These are phyloP conservation scores for Hafferia zeledoni DNA, from an alignment of 2,797 vertebrate genomes.

Conservation along the genomic window DNA sequence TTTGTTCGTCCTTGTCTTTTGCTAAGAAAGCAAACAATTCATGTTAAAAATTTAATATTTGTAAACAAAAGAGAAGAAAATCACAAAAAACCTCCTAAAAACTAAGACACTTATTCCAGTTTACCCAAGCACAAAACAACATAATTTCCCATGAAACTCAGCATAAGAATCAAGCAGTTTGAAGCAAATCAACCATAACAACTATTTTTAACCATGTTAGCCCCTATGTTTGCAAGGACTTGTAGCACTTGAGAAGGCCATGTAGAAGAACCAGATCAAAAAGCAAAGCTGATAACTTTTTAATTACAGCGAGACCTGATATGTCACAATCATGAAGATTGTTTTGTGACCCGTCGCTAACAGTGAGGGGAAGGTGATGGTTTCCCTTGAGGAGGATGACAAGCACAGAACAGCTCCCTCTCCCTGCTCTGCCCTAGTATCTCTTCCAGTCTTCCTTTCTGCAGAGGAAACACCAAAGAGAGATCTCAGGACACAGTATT, in stretches of 20 bases:
- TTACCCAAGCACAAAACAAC: not conserved
- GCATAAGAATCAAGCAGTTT: not conserved
- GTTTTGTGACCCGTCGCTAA: not conserved
- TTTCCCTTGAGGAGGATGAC: not conserved
- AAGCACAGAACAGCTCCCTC: not conserved
- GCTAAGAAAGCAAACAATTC: not conserved
- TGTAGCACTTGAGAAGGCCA: rapidly evolving
- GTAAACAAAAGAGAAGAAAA: not conserved
- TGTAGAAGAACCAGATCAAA: not conserved
- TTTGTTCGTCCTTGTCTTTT: not conserved
- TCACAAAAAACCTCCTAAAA: not conserved
- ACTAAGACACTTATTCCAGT: not conserved
- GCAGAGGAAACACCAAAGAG: not conserved
- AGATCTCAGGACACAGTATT: not conserved
- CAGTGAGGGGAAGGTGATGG: not conserved
- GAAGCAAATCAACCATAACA: not conserved
- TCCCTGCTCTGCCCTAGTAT: not conserved
- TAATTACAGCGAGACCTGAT: not conserved
- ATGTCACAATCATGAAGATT: not conserved
- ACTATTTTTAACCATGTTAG: not conserved
- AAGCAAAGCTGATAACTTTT: not conserved
- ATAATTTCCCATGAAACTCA: not conserved
- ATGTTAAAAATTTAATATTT: not conserved
- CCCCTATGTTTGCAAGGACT: not conserved
- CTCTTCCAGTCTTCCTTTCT: not conserved